Percentiles rank a stretch among this genome's conserved stretches.
These are phyloP conservation scores for Trisateles emortualis DNA, from an alignment of 2,888 invertebrate genomes.

Conservation along the genomic window DNA sequence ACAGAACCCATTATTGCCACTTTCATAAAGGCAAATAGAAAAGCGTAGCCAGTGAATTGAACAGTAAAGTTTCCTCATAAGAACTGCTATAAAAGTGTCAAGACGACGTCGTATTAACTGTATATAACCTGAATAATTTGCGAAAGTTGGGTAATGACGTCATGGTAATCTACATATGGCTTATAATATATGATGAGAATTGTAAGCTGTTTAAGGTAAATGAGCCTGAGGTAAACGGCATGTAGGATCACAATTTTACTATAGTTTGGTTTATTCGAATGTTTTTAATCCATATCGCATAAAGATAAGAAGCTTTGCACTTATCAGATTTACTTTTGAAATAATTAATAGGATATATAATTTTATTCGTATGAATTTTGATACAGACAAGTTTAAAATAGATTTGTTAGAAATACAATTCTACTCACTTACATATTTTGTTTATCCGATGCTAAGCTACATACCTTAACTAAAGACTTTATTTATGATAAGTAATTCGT, in stretches of 20 bases:
- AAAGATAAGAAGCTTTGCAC: too few relatives aligned
- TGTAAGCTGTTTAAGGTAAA: conserved; percentile 37
- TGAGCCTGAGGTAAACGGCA: conserved; percentile 1
- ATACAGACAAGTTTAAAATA: too few relatives aligned
- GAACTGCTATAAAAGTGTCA: conserved; percentile 34
- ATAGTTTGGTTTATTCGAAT: not conserved
- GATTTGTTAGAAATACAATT: too few relatives aligned
- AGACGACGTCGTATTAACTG: conserved; percentile 26
- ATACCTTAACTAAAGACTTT: too few relatives aligned
- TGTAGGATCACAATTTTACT: not conserved
- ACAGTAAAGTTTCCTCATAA: conserved; percentile 16
- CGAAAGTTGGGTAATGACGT: conserved; percentile 58
- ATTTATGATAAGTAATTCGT: too few relatives aligned
- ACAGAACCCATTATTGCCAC: not conserved
- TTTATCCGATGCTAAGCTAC: too few relatives aligned
- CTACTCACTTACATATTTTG: too few relatives aligned
- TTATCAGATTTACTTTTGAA: too few relatives aligned
- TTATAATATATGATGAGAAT: conserved; percentile 46
- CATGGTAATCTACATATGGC: conserved; percentile 55
- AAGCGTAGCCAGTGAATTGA: conserved; percentile 2
- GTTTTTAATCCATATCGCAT: too few relatives aligned
- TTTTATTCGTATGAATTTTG: too few relatives aligned
- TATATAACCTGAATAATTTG: conserved; percentile 51
- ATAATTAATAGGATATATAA: too few relatives aligned
- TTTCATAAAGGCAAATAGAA: conserved; percentile 6